Evolutionary conservation across 1,140 invertebrate genomes (phyloP).

Genomic region (Pseudomyrmex gracilis): DNA sequence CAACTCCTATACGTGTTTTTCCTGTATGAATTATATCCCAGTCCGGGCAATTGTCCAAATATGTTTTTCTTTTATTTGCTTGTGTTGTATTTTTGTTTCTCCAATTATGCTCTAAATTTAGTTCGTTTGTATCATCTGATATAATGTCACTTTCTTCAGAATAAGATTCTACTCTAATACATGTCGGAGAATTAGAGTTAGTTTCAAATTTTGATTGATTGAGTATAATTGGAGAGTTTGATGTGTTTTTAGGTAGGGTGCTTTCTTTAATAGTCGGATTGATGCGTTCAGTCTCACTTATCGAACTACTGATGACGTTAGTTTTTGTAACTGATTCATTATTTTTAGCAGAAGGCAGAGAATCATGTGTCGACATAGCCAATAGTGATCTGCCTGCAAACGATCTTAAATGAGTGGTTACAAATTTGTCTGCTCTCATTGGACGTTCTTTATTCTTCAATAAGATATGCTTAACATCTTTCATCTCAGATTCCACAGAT

Average conservation of each 20-base stretch:
- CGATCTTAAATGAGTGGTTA: slow-evolving; percentile 1
- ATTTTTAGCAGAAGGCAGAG: neutral
- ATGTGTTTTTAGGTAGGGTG: too few species aligned
- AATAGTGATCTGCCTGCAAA: neutral
- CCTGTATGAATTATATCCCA: too few species aligned
- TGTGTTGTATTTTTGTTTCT: slow-evolving; percentile 17
- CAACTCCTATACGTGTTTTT: too few species aligned
- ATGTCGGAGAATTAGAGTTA: neutral
- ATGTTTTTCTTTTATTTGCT: neutral
- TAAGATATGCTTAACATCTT: neutral
- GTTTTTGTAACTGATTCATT: neutral
- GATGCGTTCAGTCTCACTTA: too few species aligned
- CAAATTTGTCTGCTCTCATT: neutral
- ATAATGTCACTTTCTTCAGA: neutral
- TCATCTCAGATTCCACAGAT: slow-evolving; percentile 2
- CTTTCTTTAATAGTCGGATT: too few species aligned
- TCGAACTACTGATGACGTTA: too few species aligned
- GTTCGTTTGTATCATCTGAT: neutral
- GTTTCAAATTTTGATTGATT: too few species aligned
- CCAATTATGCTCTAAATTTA: slow-evolving; percentile 13
- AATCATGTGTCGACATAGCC: neutral
- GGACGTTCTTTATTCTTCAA: slow-evolving; percentile 25
- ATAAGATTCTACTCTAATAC: neutral
- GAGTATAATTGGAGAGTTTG: too few species aligned
- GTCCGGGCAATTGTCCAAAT: neutral